A percentile compares a stretch with the other conserved stretches of the same genome.
Evolutionary conservation across 2,888 invertebrate species (phyloP).

Genomic region (Acleris cristana): DNA sequence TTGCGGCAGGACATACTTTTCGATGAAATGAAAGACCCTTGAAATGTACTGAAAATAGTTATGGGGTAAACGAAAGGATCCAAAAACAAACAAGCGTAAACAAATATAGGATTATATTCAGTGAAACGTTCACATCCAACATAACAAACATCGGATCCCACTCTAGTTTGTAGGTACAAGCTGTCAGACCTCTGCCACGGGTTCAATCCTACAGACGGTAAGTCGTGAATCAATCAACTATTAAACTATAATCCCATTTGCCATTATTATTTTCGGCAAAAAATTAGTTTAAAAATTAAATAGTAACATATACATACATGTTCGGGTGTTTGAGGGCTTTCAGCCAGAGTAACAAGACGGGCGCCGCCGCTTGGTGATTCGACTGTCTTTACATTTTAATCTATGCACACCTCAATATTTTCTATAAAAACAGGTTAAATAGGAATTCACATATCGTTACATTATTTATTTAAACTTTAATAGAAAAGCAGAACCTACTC

Average conservation of each 20-base stretch:
- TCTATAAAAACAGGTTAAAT: constrained; percentile 50
- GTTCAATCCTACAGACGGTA: constrained; percentile 47
- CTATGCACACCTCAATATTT: constrained; percentile 52
- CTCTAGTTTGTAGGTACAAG: constrained; percentile 60
- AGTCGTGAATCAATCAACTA: constrained; percentile 55
- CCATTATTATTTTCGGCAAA: constrained; percentile 65
- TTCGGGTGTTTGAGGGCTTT: constrained; percentile 54
- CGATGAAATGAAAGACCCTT: too few species aligned
- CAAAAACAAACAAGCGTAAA: constrained; percentile 79
- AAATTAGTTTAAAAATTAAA: constrained; percentile 52
- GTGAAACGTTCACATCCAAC: constrained; percentile 80
- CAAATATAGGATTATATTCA: constrained; percentile 84
- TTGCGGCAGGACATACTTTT: too few species aligned
- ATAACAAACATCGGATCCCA: constrained; percentile 67
- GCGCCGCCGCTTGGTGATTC: constrained; percentile 67
- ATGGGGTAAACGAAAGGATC: constrained; percentile 24
- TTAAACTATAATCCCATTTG: constrained; percentile 77
- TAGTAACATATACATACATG: constrained; percentile 58
- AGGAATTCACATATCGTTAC: constrained; percentile 38
- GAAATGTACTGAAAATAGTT: too few species aligned
- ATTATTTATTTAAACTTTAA: constrained; percentile 44
- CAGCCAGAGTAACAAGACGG: constrained; percentile 63
- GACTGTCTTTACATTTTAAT: constrained; percentile 65
- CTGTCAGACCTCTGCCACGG: constrained; percentile 57
- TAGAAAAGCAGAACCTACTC: constrained; percentile 52